phyloP scores from a whole-genome alignment of 2,113 vertebrate genomes.

The Delphinus delphis region DNA sequence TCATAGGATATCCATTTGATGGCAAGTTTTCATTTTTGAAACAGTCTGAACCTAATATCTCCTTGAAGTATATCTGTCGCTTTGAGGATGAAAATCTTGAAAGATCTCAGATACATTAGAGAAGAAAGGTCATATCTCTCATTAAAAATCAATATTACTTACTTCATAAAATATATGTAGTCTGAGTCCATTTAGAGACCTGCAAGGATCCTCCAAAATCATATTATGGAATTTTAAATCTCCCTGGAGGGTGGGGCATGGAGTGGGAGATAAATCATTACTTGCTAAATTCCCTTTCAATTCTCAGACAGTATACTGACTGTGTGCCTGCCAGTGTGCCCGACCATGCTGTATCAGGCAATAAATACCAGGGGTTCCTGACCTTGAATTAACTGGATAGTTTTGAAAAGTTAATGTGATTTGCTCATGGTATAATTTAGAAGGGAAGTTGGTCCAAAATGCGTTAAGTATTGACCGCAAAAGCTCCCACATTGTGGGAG shows the following conservation, averaged over 20 bases:
- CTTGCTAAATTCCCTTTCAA: background rate
- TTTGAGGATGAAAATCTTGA: constrained; percentile 51
- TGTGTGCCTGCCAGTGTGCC: background rate
- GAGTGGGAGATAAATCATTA: background rate
- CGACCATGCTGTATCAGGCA: background rate
- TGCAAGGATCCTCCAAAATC: constrained; percentile 29
- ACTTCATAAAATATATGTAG: constrained; percentile 43
- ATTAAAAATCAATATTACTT: constrained; percentile 72
- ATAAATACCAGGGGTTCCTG: constrained; percentile 26
- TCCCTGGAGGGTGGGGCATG: background rate
- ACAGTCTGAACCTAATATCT: background rate
- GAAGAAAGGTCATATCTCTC: constrained; percentile 60
- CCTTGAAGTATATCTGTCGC: constrained; percentile 23
- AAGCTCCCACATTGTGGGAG: background rate
- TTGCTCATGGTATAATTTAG: constrained; percentile 56
- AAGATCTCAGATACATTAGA: constrained; percentile 56
- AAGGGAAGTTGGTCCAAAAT: constrained; percentile 1
- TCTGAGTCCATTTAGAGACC: constrained; percentile 41
- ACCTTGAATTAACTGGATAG: constrained; percentile 50
- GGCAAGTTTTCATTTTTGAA: background rate
- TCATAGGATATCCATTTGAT: background rate
- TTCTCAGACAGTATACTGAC: background rate
- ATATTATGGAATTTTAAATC: constrained; percentile 33
- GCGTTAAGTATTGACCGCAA: constrained; percentile 41
- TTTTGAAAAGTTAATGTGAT: constrained; percentile 58